A percentile compares a stretch with the other conserved stretches of the same genome.
These are phyloP conservation scores for Cyanocitta stelleri DNA, from an alignment of 2,113 vertebrate genomes.

Conservation along the genomic window DNA sequence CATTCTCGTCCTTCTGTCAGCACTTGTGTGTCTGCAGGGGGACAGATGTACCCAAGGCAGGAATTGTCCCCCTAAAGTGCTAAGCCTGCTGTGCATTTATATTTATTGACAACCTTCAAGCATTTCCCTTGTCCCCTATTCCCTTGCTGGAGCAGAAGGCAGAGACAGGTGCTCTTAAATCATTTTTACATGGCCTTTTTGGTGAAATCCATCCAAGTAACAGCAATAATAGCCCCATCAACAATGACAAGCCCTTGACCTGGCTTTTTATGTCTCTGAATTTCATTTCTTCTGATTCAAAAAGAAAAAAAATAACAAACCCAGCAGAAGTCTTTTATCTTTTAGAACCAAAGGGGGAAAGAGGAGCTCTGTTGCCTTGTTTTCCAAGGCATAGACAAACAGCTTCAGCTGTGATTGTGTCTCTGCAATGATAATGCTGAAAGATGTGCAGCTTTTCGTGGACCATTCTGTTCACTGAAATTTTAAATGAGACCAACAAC, in stretches of 20 bases:
- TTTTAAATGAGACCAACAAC: slow-evolving; percentile 1
- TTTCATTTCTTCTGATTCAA: background rate
- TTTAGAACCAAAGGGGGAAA: background rate
- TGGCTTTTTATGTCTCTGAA: background rate
- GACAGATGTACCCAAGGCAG: background rate
- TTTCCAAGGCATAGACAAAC: background rate
- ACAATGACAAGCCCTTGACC: background rate
- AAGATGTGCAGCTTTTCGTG: background rate
- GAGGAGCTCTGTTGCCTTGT: background rate
- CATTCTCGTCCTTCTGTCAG: background rate
- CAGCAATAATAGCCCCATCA: background rate
- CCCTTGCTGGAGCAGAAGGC: background rate
- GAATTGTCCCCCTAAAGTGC: background rate
- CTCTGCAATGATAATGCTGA: background rate
- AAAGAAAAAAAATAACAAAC: background rate
- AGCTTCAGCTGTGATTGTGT: background rate
- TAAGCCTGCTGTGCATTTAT: background rate
- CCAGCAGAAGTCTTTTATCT: background rate
- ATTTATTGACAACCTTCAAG: background rate
- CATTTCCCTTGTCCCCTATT: background rate
- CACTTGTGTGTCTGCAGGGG: background rate
- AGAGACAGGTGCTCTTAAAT: slow-evolving; percentile 5
- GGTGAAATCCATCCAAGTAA: background rate
- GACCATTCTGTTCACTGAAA: background rate
- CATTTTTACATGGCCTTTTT: background rate